These are phyloP conservation scores for Lepidochitona cinerea DNA, from an alignment of 2,888 invertebrate genomes.

Conservation along the genomic window DNA sequence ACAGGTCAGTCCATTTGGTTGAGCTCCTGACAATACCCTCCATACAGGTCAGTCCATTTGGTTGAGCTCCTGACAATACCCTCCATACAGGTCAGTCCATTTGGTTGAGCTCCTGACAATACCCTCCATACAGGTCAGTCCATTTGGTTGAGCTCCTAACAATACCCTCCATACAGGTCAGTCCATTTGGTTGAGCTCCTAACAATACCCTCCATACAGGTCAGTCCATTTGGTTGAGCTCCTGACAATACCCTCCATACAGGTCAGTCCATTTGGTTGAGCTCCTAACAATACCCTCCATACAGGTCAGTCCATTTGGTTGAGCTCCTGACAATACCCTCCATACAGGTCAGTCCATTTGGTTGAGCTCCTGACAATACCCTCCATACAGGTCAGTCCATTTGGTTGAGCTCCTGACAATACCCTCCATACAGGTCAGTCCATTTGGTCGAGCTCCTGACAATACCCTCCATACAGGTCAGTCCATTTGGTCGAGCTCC, in stretches of 20 bases:
- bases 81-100: conserved; percentile 56
- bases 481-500: too few species aligned
- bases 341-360: too few species aligned
- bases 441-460: too few species aligned
- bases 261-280: too few species aligned
- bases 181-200: conserved; percentile 54
- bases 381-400: neutral
- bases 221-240: too few species aligned
- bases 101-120: conserved; percentile 66
- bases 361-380: neutral
- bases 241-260: too few species aligned
- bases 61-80: conserved; percentile 59
- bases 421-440: too few species aligned
- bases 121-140: conserved; percentile 61
- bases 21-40: conserved; percentile 65
- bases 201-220: conserved; percentile 66
- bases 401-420: too few species aligned
- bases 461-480: too few species aligned
- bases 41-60: conserved; percentile 52
- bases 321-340: too few species aligned
- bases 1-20: conserved; percentile 27
- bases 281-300: conserved; percentile 64
- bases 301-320: too few species aligned
- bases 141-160: neutral
- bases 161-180: neutral